Conservation (phyloP, 1,140 invertebrate species). For the Campoletis sonorensis region DNA sequence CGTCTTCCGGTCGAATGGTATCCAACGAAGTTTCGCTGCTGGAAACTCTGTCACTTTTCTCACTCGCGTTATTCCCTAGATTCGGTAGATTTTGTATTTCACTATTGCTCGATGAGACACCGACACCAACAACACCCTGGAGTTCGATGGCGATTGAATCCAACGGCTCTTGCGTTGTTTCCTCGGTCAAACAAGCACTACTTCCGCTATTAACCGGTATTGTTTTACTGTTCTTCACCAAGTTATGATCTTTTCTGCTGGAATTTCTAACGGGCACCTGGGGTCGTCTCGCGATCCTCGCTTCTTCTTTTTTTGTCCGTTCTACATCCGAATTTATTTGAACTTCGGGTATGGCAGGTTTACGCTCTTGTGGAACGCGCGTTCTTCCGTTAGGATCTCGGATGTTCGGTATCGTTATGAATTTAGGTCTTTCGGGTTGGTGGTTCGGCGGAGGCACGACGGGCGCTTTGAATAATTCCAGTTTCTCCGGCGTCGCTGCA, state of each 20-base stretch:
- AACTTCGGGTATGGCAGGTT: conserved; percentile 58
- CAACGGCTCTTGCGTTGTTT: neutral
- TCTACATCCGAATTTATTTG: conserved; percentile 57
- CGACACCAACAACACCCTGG: too few species aligned
- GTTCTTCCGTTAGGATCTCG: conserved; percentile 65
- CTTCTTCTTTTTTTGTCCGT: conserved; percentile 66
- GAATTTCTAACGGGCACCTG: conserved; percentile 51
- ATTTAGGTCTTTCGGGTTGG: conserved; percentile 55
- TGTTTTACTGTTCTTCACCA: neutral
- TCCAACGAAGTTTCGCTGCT: conserved; percentile 36
- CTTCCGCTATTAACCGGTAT: neutral
- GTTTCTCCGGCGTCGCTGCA: too few species aligned
- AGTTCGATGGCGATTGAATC: conserved; percentile 14
- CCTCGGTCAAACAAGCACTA: neutral
- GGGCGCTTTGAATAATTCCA: too few species aligned
- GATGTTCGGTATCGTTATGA: conserved; percentile 75
- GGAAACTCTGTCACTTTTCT: conserved; percentile 30
- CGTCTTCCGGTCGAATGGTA: conserved; percentile 51
- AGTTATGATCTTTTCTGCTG: conserved; percentile 16
- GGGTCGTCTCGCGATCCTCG: conserved; percentile 31
- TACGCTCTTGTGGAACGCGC: conserved; percentile 55
- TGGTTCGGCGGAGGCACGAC: conserved; percentile 41
- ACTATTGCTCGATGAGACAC: neutral
- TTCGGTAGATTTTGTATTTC: conserved; percentile 17
- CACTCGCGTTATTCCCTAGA: conserved; percentile 26